Conservation (phyloP, 2,113 vertebrate genomes). For the Forbesichthys papilliferus region DNA sequence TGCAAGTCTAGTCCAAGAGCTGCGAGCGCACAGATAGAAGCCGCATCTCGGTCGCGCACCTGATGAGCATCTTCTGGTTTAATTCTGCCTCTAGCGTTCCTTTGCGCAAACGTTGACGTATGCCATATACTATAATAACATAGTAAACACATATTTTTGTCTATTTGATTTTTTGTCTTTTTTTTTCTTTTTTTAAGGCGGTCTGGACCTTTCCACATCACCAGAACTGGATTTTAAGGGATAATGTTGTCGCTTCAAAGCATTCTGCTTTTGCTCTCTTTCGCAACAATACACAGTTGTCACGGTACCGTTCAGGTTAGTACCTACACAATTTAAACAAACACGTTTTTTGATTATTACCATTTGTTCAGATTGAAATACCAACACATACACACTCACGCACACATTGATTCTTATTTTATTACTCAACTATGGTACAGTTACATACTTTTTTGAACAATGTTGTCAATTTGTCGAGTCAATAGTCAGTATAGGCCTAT, state of each 20-base stretch:
- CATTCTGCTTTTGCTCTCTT: constrained; percentile 69
- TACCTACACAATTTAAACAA: background rate
- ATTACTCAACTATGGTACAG: no score
- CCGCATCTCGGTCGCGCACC: constrained; percentile 56
- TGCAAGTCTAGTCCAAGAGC: constrained; percentile 30
- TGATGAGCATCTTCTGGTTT: constrained; percentile 53
- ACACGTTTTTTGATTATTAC: background rate
- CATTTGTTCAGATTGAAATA: background rate
- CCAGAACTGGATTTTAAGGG: constrained; percentile 23
- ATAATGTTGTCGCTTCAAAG: constrained; percentile 59
- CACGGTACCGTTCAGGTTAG: constrained; percentile 70
- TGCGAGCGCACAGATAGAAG: constrained; percentile 32
- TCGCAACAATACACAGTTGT: constrained; percentile 57
- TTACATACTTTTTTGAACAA: no score
- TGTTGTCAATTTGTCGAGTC: no score
- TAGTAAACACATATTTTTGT: background rate
- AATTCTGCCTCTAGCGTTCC: background rate
- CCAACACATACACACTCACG: no score
- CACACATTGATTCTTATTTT: no score
- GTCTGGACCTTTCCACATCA: constrained; percentile 1
- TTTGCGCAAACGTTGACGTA: background rate
- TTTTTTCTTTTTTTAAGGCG: background rate
- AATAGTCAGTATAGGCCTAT: no score
- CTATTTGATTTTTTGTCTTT: background rate
- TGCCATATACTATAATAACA: background rate